phyloP scores from a whole-genome alignment of 2,888 invertebrate genomes.

The Parnassius smintheus region DNA sequence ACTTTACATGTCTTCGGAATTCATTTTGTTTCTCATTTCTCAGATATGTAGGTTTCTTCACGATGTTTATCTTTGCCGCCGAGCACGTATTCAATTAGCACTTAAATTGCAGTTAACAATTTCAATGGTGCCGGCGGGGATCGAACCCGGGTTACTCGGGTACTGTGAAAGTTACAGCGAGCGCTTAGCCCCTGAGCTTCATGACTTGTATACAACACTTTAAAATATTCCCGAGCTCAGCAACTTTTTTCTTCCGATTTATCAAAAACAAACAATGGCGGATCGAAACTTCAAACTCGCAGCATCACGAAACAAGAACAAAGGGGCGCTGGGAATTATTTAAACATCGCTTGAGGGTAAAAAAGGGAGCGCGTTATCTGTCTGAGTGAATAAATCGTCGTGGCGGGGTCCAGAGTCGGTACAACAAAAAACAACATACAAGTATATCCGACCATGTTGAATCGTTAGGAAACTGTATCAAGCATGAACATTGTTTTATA shows the following conservation, averaged over 20 bases:
- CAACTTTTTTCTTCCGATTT: constrained; percentile 13
- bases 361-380: constrained; percentile 51
- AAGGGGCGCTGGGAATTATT: constrained; percentile 55
- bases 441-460: constrained; percentile 11
- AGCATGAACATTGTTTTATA: neutral
- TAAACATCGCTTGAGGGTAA: constrained; percentile 55
- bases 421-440: constrained; percentile 35
- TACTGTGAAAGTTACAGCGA: no score
- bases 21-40: no score
- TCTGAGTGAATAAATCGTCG: constrained; percentile 63
- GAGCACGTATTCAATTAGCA: no score
- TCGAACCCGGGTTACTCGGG: no score
- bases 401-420: constrained; percentile 31
- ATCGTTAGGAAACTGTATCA: neutral
- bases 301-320: constrained; percentile 33
- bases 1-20: no score
- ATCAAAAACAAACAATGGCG: constrained; percentile 29
- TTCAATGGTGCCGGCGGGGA: no score
- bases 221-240: constrained; percentile 4
- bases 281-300: constrained; percentile 36
- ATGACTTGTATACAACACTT: neutral
- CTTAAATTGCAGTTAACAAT: no score
- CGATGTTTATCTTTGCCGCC: no score
- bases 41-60: no score
- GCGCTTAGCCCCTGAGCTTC: no score